phyloP scores from a whole-genome alignment of 2,797 vertebrate species.

The Thamnophis elegans region DNA sequence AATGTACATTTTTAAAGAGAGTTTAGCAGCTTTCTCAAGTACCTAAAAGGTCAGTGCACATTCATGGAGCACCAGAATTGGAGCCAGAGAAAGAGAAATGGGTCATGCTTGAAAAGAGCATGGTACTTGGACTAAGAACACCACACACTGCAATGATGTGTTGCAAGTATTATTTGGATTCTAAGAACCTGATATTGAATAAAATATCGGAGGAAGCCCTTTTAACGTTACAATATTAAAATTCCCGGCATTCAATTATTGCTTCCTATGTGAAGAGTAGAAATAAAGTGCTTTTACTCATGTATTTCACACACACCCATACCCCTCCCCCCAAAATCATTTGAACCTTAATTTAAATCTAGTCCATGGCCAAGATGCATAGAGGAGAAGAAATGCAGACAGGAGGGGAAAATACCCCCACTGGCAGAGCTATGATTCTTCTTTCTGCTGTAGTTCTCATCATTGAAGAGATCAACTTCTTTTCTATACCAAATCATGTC shows the following conservation, averaged over 20 bases:
- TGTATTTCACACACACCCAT: neutral
- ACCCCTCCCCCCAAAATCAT: too few relatives aligned
- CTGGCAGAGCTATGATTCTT: neutral
- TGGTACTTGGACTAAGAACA: neutral
- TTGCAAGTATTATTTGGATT: constrained; percentile 9
- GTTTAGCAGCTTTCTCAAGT: neutral
- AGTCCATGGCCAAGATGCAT: neutral
- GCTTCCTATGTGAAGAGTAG: constrained; percentile 53
- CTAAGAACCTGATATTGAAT: constrained; percentile 4
- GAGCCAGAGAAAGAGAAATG: neutral
- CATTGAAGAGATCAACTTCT: neutral
- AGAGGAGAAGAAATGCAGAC: neutral
- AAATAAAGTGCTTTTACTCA: neutral
- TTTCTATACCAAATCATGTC: constrained; percentile 3
- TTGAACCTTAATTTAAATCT: neutral
- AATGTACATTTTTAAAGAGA: neutral
- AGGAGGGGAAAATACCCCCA: neutral
- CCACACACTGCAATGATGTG: neutral
- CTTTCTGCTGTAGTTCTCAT: neutral
- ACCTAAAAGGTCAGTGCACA: neutral
- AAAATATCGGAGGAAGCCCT: constrained; percentile 32
- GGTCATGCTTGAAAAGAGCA: neutral
- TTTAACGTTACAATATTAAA: constrained; percentile 44
- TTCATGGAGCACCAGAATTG: neutral
- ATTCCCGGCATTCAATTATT: constrained; percentile 25